Evolutionary conservation across 2,888 invertebrate genomes (phyloP), one percentile per base, ranked within the genome.

Genomic region (Xanthorhoe designata): DNA sequence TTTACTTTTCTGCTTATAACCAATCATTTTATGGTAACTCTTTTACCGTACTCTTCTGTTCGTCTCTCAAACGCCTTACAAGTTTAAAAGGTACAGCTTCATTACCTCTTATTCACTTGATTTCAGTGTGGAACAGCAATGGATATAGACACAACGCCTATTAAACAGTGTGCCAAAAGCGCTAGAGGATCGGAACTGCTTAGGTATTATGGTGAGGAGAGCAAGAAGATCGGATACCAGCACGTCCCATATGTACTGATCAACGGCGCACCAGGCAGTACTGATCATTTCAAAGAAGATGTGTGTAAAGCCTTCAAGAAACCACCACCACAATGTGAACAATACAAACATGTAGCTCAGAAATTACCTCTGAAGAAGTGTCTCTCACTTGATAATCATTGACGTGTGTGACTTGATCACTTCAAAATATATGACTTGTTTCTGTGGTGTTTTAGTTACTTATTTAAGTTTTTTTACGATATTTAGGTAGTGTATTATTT

Each of bases 101-200:
- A 3, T 24, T 24, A 24, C 24, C 4, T 32, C 1, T 32, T 17
- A n/a, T 17, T 10, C 53, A 10, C 51, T 45, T 51, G 9, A n/a
- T 86, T 86, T 38, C 80, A 88, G 88, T 87, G 87, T 67, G 87
- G 83, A 17, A 64, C 24, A 45, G 55, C 55, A 6, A 64, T 84
- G 75, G 64, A 73, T 3, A 66, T 87, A 9, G 59, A 84, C 50
- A 61, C 79, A 0, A 57, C 58, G 0, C 52, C 77, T 4, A 87
- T 89, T 58, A 85, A 85, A 66, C 35, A 72, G 32, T 89, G 89
- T 61, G 88, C 88, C 0, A 85, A 83, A 62, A 70, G 81, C 1
- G 18, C 55, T 4, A 76, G 61, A 68, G 87, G 86, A 0, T 55
- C 50, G n/a, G n/a, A 35, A 13, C 78, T 87, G 6, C 77, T 85